Evolutionary conservation across 2,888 invertebrate species (phyloP), one percentile per base, ranked within the genome.

Genomic region (Idaea aversata): DNA sequence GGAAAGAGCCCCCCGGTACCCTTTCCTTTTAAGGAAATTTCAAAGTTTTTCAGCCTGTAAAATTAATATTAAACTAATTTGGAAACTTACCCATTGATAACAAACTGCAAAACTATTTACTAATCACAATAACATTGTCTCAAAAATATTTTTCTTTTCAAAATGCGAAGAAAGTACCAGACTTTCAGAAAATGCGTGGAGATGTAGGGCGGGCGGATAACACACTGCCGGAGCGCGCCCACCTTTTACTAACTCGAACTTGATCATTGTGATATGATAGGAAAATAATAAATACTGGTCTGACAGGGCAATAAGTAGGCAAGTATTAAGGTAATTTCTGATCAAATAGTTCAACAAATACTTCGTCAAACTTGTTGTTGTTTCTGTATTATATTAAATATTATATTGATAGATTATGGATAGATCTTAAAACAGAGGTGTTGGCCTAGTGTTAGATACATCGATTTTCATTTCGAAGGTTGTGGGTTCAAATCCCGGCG

Each of bases 181-280:
- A 84, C 59, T 64, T 68, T 66, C 80, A 82, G 74, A 73, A 76
- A 76, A 76, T 72, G 73, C 85, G 85, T 84, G 79, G 78, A 75
- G 77, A 72, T 82, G 70, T 75, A 62, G 65, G 75, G 78, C 76
- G 78, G 78, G 77, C 79, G 80, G 72, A 69, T 67, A 73, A 72
- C 70, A 66, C 59, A 86, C 85, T 85, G 81, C 75, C 75, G 68
- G 68, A 66, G 65, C 68, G 61, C 67, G 47, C 47, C 13, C 13
- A 13, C 47, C 13, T 47, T 10, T 13, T n/a, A 5, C 47, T 10
- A 47, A 47, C 13, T 47, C 47, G 0, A 47, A 47, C 13, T 13
- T 47, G 47, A 47, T 47, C 34, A 59, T 34, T 60, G 63, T 64
- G 34, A 64, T 64, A 58, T 64, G 57, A 64, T 66, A 58, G 63